Conservation (phyloP, 2,797 vertebrate species). For the Ctenopoma kingsleyae region DNA sequence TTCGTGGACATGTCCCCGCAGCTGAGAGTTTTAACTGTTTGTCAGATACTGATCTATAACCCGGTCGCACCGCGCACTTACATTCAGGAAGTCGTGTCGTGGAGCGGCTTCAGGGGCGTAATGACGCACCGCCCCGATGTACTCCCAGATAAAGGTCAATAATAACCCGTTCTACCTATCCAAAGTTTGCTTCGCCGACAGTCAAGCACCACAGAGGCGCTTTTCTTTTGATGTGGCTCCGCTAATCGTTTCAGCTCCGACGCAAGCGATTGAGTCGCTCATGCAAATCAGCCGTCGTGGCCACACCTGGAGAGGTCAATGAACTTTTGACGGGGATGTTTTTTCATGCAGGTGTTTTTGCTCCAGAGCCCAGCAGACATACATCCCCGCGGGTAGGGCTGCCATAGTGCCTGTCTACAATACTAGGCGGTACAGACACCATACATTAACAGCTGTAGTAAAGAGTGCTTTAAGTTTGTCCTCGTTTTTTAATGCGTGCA, state of each 20-base stretch:
- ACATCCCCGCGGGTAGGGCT: slow-evolving; percentile 28
- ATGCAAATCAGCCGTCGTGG: slow-evolving; percentile 36
- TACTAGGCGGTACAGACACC: no score
- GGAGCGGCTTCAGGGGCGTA: slow-evolving; percentile 1
- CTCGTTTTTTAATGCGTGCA: no score
- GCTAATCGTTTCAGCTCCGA: background rate
- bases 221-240: background rate
- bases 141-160: slow-evolving; percentile 5
- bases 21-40: slow-evolving; percentile 16
- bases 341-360: slow-evolving; percentile 62
- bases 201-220: background rate
- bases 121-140: slow-evolving; percentile 49
- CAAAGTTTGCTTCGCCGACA: background rate
- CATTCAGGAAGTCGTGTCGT: slow-evolving; percentile 71
- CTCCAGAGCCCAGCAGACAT: slow-evolving; percentile 39
- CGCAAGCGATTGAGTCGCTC: background rate
- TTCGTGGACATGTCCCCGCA: slow-evolving; percentile 30
- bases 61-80: slow-evolving; percentile 12
- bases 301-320: slow-evolving; percentile 80
- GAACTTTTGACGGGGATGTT: slow-evolving; percentile 61
- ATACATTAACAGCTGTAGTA: no score
- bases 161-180: background rate
- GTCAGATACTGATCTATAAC: slow-evolving; percentile 26
- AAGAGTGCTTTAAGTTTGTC: no score
- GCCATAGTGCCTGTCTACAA: slow-evolving; percentile 14